These are phyloP conservation scores for Phaethornis superciliosus DNA, from an alignment of 2,113 vertebrate species.

Conservation along the genomic window DNA sequence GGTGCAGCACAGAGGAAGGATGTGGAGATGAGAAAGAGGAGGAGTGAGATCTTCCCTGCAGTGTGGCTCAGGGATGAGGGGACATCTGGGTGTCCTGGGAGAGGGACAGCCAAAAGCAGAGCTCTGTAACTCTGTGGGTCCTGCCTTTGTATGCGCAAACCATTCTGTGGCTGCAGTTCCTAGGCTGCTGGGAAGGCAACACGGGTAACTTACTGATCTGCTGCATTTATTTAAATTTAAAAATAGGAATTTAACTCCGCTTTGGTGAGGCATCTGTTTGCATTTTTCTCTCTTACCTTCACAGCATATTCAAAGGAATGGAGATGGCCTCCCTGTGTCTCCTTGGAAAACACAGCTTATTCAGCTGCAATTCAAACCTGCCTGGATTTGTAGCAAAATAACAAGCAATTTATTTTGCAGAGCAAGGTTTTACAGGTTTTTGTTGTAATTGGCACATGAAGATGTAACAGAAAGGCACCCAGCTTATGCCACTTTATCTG, in stretches of 20 bases:
- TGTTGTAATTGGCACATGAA: neutral
- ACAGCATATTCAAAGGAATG: neutral
- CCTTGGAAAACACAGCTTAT: neutral
- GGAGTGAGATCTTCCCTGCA: accelerated
- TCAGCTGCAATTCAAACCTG: neutral
- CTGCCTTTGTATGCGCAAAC: neutral
- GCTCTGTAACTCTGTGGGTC: no score
- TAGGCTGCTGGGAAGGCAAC: neutral
- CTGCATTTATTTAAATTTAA: neutral
- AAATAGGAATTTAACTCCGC: neutral
- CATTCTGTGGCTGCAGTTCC: neutral
- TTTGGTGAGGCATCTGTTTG: neutral
- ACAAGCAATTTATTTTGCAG: conserved; percentile 13
- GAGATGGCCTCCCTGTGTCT: neutral
- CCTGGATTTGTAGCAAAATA: neutral
- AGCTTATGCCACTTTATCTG: neutral
- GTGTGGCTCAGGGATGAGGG: neutral
- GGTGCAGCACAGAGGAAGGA: no score
- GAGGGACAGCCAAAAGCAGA: neutral
- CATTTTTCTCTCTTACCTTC: accelerated
- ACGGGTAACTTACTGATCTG: neutral
- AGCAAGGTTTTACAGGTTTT: neutral
- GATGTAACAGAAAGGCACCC: neutral
- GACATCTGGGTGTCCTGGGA: accelerated
- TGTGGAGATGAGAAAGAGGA: neutral